Evolutionary conservation across 2,113 vertebrate species (phyloP).

Genomic region (Garra rufa): DNA sequence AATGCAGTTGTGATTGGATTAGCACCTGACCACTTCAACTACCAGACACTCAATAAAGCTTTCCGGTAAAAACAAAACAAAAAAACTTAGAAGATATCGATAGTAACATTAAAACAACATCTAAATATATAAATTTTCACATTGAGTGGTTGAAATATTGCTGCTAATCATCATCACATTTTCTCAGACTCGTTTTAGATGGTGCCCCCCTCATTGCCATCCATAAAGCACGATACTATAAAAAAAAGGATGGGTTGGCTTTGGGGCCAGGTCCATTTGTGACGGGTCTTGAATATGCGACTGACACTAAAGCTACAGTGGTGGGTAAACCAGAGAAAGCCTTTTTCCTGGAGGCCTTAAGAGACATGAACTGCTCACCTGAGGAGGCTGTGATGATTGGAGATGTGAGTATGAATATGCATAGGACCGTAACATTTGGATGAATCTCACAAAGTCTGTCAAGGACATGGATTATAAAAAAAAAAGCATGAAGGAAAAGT

Average conservation of each 20-base stretch:
- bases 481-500: background rate
- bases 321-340: conserved; percentile 93
- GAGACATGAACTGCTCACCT: conserved; percentile 71
- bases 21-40: conserved; percentile 92
- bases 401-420: conserved; percentile 80
- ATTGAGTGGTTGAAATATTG: background rate
- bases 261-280: conserved; percentile 95
- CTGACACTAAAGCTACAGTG: conserved; percentile 83
- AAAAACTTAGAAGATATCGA: background rate
- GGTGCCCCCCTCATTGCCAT: conserved; percentile 94
- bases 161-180: background rate
- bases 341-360: conserved; percentile 90
- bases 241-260: conserved; percentile 87
- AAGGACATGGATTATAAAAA: background rate
- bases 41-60: conserved; percentile 88
- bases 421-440: background rate
- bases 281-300: conserved; percentile 86
- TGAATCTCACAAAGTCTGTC: background rate
- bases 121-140: background rate
- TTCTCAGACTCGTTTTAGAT: conserved; percentile 80
- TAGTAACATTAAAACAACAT: background rate
- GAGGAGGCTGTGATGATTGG: conserved; percentile 94
- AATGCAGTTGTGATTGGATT: conserved; percentile 93
- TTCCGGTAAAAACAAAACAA: conserved; percentile 82
- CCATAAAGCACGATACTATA: conserved; percentile 96